A percentile compares a stretch with the other conserved stretches of the same genome.
Conservation (phyloP, 2,113 vertebrate genomes). For the Potamarius usumacintae region DNA sequence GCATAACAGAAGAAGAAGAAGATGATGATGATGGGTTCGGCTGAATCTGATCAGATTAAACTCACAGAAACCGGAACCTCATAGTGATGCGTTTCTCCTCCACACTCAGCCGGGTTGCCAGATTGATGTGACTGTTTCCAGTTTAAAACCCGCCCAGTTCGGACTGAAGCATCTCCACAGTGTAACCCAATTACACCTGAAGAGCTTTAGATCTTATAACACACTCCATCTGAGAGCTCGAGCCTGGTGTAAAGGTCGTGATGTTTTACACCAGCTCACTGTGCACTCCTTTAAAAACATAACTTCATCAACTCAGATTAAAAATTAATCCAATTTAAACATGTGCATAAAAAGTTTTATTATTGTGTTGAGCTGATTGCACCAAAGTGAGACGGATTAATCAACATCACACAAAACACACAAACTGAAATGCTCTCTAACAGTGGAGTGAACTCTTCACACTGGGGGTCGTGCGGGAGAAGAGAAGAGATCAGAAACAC, state of each 20-base stretch:
- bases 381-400: no score
- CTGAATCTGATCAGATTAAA: slow-evolving; percentile 67
- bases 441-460: neutral
- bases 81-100: slow-evolving; percentile 54
- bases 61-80: slow-evolving; percentile 64
- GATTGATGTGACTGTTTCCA: slow-evolving; percentile 4
- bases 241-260: neutral
- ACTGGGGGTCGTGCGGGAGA: neutral
- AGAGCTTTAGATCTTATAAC: neutral
- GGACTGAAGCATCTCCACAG: neutral
- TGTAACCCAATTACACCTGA: slow-evolving; percentile 13
- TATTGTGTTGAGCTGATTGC: neutral
- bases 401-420: neutral
- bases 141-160: neutral
- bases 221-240: neutral
- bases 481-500: no score
- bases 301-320: neutral
- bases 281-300: neutral
- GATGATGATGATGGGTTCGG: neutral
- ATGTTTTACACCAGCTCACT: no score
- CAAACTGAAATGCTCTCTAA: neutral
- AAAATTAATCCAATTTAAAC: neutral
- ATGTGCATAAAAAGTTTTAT: neutral
- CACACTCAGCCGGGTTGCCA: slow-evolving; percentile 56
- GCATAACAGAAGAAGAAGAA: neutral